Conservation (phyloP, 2,888 invertebrate genomes). For the Lepeophtheirus nordmannii region DNA sequence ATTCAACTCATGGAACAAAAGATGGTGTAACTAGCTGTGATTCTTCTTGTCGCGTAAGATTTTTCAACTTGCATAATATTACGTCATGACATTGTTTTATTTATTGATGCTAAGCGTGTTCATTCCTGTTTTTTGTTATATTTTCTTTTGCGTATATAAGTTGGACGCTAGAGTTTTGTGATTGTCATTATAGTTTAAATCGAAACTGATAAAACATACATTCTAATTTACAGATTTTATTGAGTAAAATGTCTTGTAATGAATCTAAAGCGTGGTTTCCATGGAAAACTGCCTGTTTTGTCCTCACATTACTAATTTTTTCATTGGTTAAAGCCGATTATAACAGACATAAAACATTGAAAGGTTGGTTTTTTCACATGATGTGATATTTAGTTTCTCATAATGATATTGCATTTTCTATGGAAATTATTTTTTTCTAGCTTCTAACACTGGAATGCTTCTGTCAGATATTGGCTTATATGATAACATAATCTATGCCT, state of each 20-base stretch:
- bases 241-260: not conserved
- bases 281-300: not conserved
- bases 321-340: not conserved
- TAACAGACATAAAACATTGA: not conserved
- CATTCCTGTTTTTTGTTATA: not conserved
- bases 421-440: not conserved
- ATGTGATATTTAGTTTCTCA: not conserved
- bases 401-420: not conserved
- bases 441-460: not conserved
- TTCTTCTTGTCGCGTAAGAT: not conserved
- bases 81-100: not conserved
- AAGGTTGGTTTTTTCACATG: not conserved
- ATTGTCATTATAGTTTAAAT: too few species aligned
- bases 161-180: too few species aligned
- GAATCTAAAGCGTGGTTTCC: not conserved
- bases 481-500: not conserved
- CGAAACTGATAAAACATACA: too few species aligned
- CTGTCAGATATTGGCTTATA: not conserved
- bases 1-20: not conserved
- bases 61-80: not conserved
- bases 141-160: not conserved
- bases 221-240: not conserved
- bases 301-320: not conserved
- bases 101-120: not conserved
- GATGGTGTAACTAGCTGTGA: not conserved